A percentile compares a stretch with the other conserved stretches of the same genome.
Evolutionary conservation across 2,888 invertebrate genomes (phyloP).

Genomic region (Scaptomyza caliginosa): DNA sequence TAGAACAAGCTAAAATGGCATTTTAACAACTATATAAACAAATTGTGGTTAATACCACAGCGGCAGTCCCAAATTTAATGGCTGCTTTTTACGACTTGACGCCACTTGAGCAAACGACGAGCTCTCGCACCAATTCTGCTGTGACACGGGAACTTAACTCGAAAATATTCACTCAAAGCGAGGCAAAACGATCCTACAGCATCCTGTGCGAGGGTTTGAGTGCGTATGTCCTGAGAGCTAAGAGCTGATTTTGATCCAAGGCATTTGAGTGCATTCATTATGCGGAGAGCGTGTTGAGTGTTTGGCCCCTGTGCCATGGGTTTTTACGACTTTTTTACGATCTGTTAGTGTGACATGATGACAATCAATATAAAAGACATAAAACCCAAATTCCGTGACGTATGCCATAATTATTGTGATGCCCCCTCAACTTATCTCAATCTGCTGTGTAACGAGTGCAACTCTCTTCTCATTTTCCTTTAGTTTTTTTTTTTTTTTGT

Average conservation of each 20-base stretch:
- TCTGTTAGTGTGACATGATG: slow-evolving; percentile 82
- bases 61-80: slow-evolving; percentile 72
- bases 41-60: slow-evolving; percentile 74
- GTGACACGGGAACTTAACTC: slow-evolving; percentile 4
- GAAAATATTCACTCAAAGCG: slow-evolving; percentile 47
- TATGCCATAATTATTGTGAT: slow-evolving; percentile 80
- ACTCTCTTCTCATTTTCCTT: slow-evolving; percentile 45
- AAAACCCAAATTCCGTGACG: slow-evolving; percentile 78
- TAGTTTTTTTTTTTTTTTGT: slow-evolving; percentile 42
- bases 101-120: slow-evolving; percentile 73
- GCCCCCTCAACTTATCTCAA: slow-evolving; percentile 18
- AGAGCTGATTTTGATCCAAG: slow-evolving; percentile 15
- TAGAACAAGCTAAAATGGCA: slow-evolving; percentile 74
- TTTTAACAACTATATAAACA: slow-evolving; percentile 81
- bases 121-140: slow-evolving; percentile 29
- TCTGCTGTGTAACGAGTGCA: slow-evolving; percentile 23
- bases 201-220: slow-evolving; percentile 30
- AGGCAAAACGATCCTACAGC: slow-evolving; percentile 48
- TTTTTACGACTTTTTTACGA: slow-evolving; percentile 83
- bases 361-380: slow-evolving; percentile 80
- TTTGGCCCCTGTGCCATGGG: slow-evolving; percentile 25
- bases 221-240: slow-evolving; percentile 33
- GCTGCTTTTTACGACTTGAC: slow-evolving; percentile 83
- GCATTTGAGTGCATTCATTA: slow-evolving; percentile 47
- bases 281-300: slow-evolving; percentile 28